Percentiles rank a stretch among this genome's conserved stretches.
Evolutionary conservation across 2,797 vertebrate species (phyloP).

Genomic region (Decapterus maruadsi): DNA sequence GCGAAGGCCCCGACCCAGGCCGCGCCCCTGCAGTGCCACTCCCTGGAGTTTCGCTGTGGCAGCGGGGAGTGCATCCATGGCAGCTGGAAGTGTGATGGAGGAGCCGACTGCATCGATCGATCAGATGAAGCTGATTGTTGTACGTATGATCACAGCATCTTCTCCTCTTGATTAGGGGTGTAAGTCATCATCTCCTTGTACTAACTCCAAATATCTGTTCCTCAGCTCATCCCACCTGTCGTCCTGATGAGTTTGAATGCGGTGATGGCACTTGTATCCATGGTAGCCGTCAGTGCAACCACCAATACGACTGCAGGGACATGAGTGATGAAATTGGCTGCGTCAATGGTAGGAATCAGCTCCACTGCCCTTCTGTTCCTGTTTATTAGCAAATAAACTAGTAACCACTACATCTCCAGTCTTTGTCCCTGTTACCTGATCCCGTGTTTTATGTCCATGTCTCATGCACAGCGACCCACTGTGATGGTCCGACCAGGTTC

Average conservation of each 20-base stretch:
- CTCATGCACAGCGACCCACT: conserved; percentile 81
- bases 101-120: conserved; percentile 86
- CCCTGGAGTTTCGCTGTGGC: conserved; percentile 86
- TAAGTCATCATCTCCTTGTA: not conserved
- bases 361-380: not conserved
- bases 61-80: conserved; percentile 89
- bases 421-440: not conserved
- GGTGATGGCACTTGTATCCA: conserved; percentile 89
- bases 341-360: conserved; percentile 82
- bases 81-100: conserved; percentile 90
- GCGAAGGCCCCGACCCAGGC: fast-evolving
- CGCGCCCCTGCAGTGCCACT: conserved; percentile 73
- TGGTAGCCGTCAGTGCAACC: conserved; percentile 90
- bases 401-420: not conserved
- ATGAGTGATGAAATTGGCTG: conserved; percentile 90
- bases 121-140: conserved; percentile 90
- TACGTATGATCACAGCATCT: conserved; percentile 57
- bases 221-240: conserved; percentile 85
- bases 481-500: conserved; percentile 85
- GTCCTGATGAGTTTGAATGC: conserved; percentile 91
- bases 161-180: too few relatives aligned
- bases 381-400: not conserved
- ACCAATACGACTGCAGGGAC: conserved; percentile 89
- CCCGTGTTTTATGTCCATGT: not conserved
- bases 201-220: not conserved